Base-by-base conservation (phyloP, 1,140 invertebrate genomes). In the Lasioglossum baleicum region DNA sequence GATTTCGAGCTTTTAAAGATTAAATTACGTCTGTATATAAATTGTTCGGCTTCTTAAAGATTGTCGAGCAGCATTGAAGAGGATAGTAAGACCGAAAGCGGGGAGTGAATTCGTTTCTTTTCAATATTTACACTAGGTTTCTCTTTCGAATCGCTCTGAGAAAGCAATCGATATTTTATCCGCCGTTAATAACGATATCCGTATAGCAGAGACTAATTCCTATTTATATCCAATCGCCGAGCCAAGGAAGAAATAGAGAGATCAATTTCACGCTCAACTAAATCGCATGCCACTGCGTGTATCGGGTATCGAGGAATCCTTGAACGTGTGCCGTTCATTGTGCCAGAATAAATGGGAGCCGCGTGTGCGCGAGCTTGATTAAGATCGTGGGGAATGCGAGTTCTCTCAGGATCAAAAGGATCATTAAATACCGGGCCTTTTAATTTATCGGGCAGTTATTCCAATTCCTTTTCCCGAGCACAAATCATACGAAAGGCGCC, bases 241-340 rank as follows among this genome's bases (percentile, higher is more conserved):
- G 64, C 51, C 44, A 26, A 20, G 35, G 15, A 48, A 31, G 75
- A 75, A 75, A 84, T 71, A 56, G 70, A 60, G 70, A 44, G 63
- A 84, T 70, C 83, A 83, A 84, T 84, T 83, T 84, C 82, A 84
- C 61, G 82, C 83, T 80, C 61, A 83, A 80, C 66, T 83, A 83
- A 84, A 68, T 80, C 53, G 31, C 70, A 31, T 58, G 68, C 22
- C 20, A 13, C 8, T 22, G 42, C 42, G 64, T 42, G 67, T 67
- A 68, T 78, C 51, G 64, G 10, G 13, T 60, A 75, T 80, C 72
- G 67, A 48, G 48, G 75, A 80, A 75, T 83, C 76, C 48, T 75
- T 70, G 75, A 83, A 68, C 35, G 56, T 53, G 68, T 44, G 26
- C 48, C 44, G 20, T 76, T 80, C 63, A 83, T 75, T 75, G 40